phyloP scores from a whole-genome alignment of 2,113 vertebrate species.

The Erinaceus europaeus region DNA sequence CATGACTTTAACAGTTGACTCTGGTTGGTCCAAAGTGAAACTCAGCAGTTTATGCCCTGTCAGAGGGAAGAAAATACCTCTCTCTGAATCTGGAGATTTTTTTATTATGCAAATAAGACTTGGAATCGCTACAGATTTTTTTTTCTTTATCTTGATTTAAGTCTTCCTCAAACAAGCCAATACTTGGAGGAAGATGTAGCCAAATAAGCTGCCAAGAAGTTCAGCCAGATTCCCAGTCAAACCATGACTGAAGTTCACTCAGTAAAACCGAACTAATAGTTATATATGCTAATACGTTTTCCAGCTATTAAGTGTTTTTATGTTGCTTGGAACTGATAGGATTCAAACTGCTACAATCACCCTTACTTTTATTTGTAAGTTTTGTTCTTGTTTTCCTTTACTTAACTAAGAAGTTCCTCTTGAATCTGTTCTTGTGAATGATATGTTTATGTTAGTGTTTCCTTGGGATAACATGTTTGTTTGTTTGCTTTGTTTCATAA shows the following conservation, averaged over 20 bases:
- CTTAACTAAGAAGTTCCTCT: background rate
- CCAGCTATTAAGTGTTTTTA: background rate
- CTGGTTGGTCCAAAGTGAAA: background rate
- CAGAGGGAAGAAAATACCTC: background rate
- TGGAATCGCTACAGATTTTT: background rate
- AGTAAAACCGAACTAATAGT: background rate
- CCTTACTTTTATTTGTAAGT: slow-evolving; percentile 6
- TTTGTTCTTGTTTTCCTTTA: slow-evolving; percentile 13
- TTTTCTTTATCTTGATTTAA: background rate
- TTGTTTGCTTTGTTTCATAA: too few species aligned
- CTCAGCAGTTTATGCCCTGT: background rate
- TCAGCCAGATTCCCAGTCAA: background rate
- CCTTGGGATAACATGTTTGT: background rate
- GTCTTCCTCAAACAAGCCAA: background rate
- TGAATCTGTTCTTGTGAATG: slow-evolving; percentile 24
- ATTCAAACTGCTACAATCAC: background rate
- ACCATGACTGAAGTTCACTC: background rate
- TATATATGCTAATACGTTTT: background rate
- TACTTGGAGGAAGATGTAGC: background rate
- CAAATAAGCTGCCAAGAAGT: background rate
- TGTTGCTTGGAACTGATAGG: background rate
- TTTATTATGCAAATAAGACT: background rate
- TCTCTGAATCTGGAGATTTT: background rate
- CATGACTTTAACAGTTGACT: background rate
- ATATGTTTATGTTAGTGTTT: background rate